phyloP scores from a whole-genome alignment of 2,888 invertebrate species.

The Thereva unica region DNA sequence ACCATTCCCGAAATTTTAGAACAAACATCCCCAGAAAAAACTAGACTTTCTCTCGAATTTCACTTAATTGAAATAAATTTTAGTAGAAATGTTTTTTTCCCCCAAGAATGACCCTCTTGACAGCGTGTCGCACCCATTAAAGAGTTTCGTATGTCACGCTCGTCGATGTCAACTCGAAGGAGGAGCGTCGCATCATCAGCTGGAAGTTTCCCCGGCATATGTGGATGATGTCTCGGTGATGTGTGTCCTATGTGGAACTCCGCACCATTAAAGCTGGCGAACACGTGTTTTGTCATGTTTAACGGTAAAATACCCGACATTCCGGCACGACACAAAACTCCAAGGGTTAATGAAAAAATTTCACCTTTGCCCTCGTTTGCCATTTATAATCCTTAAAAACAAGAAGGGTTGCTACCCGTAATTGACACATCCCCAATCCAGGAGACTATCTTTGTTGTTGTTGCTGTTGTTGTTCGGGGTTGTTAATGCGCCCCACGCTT shows the following conservation, averaged over 20 bases:
- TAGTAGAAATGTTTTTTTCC: slow-evolving; percentile 5
- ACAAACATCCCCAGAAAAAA: no score
- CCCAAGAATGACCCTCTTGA: slow-evolving; percentile 5
- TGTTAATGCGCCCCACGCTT: no score
- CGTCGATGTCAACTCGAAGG: neutral
- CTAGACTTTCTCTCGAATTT: neutral
- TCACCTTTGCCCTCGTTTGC: slow-evolving; percentile 35
- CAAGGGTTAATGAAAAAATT: slow-evolving; percentile 36
- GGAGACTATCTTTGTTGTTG: neutral
- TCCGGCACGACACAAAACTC: slow-evolving; percentile 24
- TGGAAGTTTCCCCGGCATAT: neutral
- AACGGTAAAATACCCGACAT: slow-evolving; percentile 22
- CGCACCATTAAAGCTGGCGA: slow-evolving; percentile 25
- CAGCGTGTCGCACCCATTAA: slow-evolving; percentile 19
- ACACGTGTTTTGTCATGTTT: slow-evolving; percentile 27
- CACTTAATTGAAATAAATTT: slow-evolving; percentile 24
- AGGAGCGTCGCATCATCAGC: neutral
- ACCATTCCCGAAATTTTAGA: no score
- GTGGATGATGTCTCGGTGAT: slow-evolving; percentile 1
- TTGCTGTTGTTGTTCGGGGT: no score
- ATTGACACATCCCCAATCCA: slow-evolving; percentile 24
- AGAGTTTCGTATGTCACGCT: slow-evolving; percentile 19
- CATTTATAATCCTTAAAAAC: slow-evolving; percentile 34
- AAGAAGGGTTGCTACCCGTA: slow-evolving; percentile 15
- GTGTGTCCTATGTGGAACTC: slow-evolving; percentile 25